Base-by-base conservation (phyloP, 2,888 invertebrate species). In the Luffia ferchaultella region DNA sequence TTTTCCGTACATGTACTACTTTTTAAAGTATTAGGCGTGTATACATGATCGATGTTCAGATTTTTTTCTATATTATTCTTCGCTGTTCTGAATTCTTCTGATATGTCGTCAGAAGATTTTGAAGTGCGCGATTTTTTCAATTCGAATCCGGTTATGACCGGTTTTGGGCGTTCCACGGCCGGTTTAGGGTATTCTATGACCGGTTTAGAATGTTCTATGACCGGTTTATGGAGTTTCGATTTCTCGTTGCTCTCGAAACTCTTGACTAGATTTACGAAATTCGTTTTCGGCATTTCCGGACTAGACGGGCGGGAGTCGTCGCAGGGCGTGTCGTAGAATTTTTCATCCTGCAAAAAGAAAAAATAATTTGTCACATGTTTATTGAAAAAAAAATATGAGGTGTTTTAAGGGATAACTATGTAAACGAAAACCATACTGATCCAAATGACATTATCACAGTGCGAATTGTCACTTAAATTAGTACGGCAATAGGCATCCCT, bases 291-390 rank as follows among this genome's bases (percentile, higher is more conserved):
- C 16, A 16, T 2, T 2, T 52, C 45, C 18, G 67, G 68, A 1
- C 73, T 69, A 0, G 71, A 65, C 0, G 67, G 60, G 0, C 68
- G 56, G 0, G 66, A 60, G 0, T 54, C 43, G 16, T 73, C 73
- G 54, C 64, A 71, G 0, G 80, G 80, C 0, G 70, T 64, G 55
- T 82, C 82, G 68, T 83, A 83, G 50, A 82, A 73, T 49, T 67
- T 68, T 43, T 64, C 58, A 20, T 75, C 71, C 80, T 83, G 73
- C 1, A 71, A 76, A 18, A 51, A 55, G 46, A 52, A 44, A 12
- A 9, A 9, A 40, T 40, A n/a, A n/a, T n/a, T n/a, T n/a, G n/a
- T n/a, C n/a, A n/a, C n/a, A n/a, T n/a, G n/a, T n/a, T n/a, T n/a
- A n/a, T n/a, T n/a, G n/a, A n/a, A n/a, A n/a, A n/a, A n/a, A n/a